Conservation (phyloP, 2,888 invertebrate genomes). For the Halictus ligatus region DNA sequence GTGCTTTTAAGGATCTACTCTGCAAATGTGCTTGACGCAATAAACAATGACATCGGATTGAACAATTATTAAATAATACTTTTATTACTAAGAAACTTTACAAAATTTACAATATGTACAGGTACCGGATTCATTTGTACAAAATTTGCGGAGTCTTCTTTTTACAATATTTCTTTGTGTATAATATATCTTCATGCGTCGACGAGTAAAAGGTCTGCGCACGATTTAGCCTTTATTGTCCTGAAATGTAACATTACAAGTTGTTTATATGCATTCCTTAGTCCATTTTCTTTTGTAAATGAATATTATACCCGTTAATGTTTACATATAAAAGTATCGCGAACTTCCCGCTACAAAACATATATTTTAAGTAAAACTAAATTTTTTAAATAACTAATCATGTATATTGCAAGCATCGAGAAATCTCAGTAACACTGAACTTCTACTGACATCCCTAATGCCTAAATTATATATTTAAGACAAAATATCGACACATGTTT, state of each 20-base stretch:
- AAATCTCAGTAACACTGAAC: neutral
- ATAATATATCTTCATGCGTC: conserved; percentile 84
- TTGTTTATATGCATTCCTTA: neutral
- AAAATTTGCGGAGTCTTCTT: conserved; percentile 26
- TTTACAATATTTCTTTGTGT: conserved; percentile 41
- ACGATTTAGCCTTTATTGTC: conserved; percentile 90
- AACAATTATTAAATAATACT: conserved; percentile 70
- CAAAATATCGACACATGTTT: neutral
- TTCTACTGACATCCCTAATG: neutral
- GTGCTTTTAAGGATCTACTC: conserved; percentile 46
- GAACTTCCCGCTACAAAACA: neutral
- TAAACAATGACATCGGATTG: conserved; percentile 16
- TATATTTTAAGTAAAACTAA: neutral
- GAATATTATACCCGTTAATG: neutral
- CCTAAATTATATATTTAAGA: neutral
- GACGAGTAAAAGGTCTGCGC: conserved; percentile 89
- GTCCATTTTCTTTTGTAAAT: neutral
- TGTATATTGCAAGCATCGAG: neutral
- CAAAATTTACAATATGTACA: conserved; percentile 78
- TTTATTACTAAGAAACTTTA: conserved; percentile 70
- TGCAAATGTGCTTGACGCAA: conserved; percentile 7
- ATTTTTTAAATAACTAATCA: neutral
- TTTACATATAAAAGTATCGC: neutral
- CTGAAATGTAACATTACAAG: conserved; percentile 84
- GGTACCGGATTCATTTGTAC: conserved; percentile 52